Evolutionary conservation across 2,888 invertebrate species (phyloP), one percentile per base, ranked within the genome.

Genomic region (Dicyrtomina minuta): DNA sequence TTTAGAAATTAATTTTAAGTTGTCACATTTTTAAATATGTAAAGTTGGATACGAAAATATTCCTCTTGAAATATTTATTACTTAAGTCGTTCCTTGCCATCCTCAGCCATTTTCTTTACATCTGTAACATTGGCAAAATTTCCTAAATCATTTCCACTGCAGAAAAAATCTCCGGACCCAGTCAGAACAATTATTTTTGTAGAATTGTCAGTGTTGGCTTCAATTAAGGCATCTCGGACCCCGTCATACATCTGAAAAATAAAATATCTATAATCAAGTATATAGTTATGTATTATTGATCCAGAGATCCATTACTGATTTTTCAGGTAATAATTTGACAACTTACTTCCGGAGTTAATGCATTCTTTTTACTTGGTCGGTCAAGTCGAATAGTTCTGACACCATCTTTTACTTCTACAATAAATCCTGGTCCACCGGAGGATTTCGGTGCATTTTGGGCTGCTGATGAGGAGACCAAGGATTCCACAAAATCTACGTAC

Each of bases 351-450:
- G 72, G 60, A 60, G 86, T 88, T 0, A 94, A 82, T 0, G 94
- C 92, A 86, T 96, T 96, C 80, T 88, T 91, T 81, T 88, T 92
- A 2, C 81, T 81, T 0, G 93, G 92, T 17, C 67, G 22, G 17
- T 62, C 62, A 3, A 58, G 17, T 79, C 91, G 86, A 22, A 93
- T 84, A 26, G 87, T 83, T 41, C 85, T 82, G 13, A 89, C 82
- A 68, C 86, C 86, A 69, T 83, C 83, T 71, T 83, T 79, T 74
- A 83, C 80, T 46, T 82, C 77, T 15, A 80, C 77, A 4, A 66
- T 55, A 55, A 81, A 59, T 12, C 75, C 78, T 1, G 70, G 62
- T 26, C 49, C 62, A 1, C 43, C 49, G 8, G 68, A 10, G 17
- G 60, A 60, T 66, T 74, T 70, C 67, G 75, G 70, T 69, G 74